Conservation (phyloP, 2,797 vertebrate species). For the Tolypeutes matacus region DNA sequence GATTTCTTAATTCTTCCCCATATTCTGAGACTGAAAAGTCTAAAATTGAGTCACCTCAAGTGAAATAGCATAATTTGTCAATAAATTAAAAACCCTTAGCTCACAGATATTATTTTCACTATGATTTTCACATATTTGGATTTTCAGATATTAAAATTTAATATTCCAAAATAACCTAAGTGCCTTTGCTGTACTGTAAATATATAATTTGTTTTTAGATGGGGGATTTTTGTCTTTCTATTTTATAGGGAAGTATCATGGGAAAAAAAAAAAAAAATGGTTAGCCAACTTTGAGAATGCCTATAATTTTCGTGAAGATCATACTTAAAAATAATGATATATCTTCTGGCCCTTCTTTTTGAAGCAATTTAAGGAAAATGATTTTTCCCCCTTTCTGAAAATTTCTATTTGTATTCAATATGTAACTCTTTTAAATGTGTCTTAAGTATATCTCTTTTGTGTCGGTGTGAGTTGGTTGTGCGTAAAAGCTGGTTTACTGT, state of each 20-base stretch:
- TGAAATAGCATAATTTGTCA: not conserved
- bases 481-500: constrained; percentile 23
- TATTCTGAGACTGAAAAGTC: constrained; percentile 36
- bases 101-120: constrained; percentile 41
- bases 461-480: constrained; percentile 19
- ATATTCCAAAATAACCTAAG: constrained; percentile 30
- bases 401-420: not conserved
- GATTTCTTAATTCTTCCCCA: constrained; percentile 19
- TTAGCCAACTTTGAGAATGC: not conserved
- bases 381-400: not conserved
- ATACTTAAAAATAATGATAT: not conserved
- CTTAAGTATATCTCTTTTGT: constrained; percentile 1
- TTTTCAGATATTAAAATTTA: constrained; percentile 37
- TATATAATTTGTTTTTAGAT: constrained; percentile 38
- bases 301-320: constrained; percentile 47
- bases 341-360: constrained; percentile 49
- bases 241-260: constrained; percentile 27
- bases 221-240: constrained; percentile 51
- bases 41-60: not conserved
- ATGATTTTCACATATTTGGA: constrained; percentile 45
- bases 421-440: constrained; percentile 21
- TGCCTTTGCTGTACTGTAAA: not conserved
- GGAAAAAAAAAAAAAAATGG: constrained; percentile 40
- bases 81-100: constrained; percentile 1
- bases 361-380: constrained; percentile 7